Conservation (phyloP, 2,797 vertebrate species). For the Ambastaia sidthimunki region DNA sequence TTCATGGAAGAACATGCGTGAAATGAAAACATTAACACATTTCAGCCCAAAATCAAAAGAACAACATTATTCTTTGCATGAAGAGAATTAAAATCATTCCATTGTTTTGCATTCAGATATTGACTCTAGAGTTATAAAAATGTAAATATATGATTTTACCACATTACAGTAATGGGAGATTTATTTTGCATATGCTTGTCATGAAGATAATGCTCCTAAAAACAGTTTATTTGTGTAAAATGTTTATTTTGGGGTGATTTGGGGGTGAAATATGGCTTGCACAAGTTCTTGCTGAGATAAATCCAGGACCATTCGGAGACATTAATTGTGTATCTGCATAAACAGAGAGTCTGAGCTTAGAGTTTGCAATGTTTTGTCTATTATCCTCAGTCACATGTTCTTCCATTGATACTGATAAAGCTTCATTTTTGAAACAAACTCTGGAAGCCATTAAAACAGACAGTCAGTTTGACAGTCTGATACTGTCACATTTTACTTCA, state of each 20-base stretch:
- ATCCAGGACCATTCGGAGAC: neutral
- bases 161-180: neutral
- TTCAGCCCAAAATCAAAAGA: neutral
- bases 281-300: neutral
- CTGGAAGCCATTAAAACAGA: constrained; percentile 9
- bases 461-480: constrained; percentile 47
- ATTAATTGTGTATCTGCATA: neutral
- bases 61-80: neutral
- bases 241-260: neutral
- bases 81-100: neutral
- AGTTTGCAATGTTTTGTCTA: neutral
- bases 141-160: neutral
- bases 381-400: neutral
- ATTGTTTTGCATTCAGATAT: neutral
- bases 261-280: neutral
- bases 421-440: neutral
- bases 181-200: neutral
- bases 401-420: neutral
- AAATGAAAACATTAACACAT: neutral
- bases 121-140: neutral
- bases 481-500: constrained; percentile 82
- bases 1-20: neutral
- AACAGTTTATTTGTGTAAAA: neutral
- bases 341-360: neutral
- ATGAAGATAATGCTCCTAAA: neutral